These are phyloP conservation scores for Cantharis lateralis DNA, from an alignment of 2,888 invertebrate species.

Conservation along the genomic window DNA sequence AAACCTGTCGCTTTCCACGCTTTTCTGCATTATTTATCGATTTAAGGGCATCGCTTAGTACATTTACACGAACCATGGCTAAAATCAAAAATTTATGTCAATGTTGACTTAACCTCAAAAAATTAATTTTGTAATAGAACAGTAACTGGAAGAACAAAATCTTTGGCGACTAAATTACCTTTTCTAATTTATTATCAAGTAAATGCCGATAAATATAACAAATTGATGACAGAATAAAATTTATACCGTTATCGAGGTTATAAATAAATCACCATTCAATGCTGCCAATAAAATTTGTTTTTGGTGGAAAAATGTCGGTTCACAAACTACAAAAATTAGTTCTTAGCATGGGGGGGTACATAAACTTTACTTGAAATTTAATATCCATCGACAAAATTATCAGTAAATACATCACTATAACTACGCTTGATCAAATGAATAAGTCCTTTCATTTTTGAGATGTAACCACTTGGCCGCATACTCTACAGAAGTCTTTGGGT, in stretches of 20 bases:
- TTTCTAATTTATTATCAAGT: neutral
- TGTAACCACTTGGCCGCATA: too few relatives aligned
- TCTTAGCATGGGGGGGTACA: too few relatives aligned
- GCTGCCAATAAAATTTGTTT: neutral
- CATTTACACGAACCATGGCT: conserved; percentile 99
- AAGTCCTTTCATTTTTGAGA: too few relatives aligned
- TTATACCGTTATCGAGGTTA: neutral
- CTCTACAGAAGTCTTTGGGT: too few relatives aligned
- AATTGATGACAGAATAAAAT: neutral
- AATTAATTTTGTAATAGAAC: neutral
- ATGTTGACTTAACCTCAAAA: neutral
- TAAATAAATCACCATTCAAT: neutral
- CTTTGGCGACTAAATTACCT: neutral
- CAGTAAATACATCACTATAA: too few relatives aligned
- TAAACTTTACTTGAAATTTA: too few relatives aligned
- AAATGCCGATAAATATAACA: neutral
- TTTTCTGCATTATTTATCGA: conserved; percentile 99
- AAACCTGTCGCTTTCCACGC: conserved; percentile 97
- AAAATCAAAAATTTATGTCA: conserved; percentile 50
- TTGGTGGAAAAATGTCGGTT: too few relatives aligned
- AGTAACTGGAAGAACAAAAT: neutral
- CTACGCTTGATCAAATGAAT: too few relatives aligned
- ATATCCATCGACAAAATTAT: too few relatives aligned
- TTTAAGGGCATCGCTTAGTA: conserved; percentile 98
- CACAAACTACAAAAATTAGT: too few relatives aligned